A percentile compares a stretch with the other conserved stretches of the same genome.
Evolutionary conservation across 2,113 vertebrate genomes (phyloP).

Genomic region (Malaclemys terrapin): DNA sequence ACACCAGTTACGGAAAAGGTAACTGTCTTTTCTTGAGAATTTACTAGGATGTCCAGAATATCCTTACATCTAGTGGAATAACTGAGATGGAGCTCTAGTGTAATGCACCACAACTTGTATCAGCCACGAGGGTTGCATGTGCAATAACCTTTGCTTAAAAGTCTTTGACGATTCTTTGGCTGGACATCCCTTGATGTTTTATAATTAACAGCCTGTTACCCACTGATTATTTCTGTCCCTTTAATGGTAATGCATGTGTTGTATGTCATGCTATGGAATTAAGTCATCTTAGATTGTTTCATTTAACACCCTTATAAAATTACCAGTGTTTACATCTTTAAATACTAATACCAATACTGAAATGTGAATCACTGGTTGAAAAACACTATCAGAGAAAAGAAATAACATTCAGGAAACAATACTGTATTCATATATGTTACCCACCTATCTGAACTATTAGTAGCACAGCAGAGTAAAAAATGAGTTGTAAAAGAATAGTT

Average conservation of each 20-base stretch:
- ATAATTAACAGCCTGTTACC: not conserved
- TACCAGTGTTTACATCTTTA: not conserved
- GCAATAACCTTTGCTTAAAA: conserved; percentile 22
- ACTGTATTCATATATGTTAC: not conserved
- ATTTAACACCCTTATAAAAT: not conserved
- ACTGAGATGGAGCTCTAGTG: not conserved
- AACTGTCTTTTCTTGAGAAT: not conserved
- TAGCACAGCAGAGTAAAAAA: not conserved
- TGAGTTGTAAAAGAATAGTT: not conserved
- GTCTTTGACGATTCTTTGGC: not conserved
- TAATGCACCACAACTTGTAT: not conserved
- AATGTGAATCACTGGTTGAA: not conserved
- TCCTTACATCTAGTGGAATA: not conserved
- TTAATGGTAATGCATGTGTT: not conserved
- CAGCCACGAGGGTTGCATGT: not conserved
- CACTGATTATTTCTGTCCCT: not conserved
- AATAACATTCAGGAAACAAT: not conserved
- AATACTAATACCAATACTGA: not conserved
- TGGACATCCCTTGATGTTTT: not conserved
- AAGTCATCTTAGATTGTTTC: not conserved
- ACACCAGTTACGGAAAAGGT: too few relatives aligned
- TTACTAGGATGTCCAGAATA: not conserved
- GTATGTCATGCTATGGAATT: not conserved
- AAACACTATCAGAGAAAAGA: not conserved
- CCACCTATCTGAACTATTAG: not conserved